Evolutionary conservation across 2,797 vertebrate species (phyloP), one percentile per base, ranked within the genome.

Genomic region (Acipenser transmontanus): DNA sequence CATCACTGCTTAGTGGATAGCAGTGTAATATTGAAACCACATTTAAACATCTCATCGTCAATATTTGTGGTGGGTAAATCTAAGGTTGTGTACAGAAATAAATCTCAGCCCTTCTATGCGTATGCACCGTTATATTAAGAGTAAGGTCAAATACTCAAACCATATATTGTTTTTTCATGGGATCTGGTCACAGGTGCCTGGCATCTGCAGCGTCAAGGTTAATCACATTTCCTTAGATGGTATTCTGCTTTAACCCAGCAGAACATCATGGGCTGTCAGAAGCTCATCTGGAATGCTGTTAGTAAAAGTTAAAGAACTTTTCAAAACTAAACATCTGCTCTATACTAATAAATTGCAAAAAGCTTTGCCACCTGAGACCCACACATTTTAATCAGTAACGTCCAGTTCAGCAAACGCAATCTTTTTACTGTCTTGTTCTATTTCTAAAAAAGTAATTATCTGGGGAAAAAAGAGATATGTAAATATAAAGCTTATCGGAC

Each of bases 281-380:
- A 7, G 9, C 7, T 7, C 54, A 57, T 57, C 3, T 57, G 54
- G 9, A 57, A n/a, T 12, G 14, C 54, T n/a, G 12, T 57, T 57
- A n/a, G 12, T 7, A 13, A 57, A 7, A 57, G 54, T 57, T 57
- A 72, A 77, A 78, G 77, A 72, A 75, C 72, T 68, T 68, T 54
- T 66, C 66, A 70, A 47, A 62, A 47, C 65, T 68, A 51, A 66
- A 69, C 61, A 61, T 56, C 64, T 65, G 71, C 62, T 64, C 8
- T 56, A 68, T n/a, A 68, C 70, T 72, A 76, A 78, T 80, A 79
- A 79, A 84, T 67, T 0, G 77, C 78, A 69, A 69, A 63, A 2
- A 1, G 69, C 65, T 6, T n/a, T 20, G 49, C 74, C 79, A 85
- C 81, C 82, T 79, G 78, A 81, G 80, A 73, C 80, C 72, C 73